A percentile compares a stretch with the other conserved stretches of the same genome.
Evolutionary conservation across 2,113 vertebrate species (phyloP).

Genomic region (Haliaeetus leucogaster): DNA sequence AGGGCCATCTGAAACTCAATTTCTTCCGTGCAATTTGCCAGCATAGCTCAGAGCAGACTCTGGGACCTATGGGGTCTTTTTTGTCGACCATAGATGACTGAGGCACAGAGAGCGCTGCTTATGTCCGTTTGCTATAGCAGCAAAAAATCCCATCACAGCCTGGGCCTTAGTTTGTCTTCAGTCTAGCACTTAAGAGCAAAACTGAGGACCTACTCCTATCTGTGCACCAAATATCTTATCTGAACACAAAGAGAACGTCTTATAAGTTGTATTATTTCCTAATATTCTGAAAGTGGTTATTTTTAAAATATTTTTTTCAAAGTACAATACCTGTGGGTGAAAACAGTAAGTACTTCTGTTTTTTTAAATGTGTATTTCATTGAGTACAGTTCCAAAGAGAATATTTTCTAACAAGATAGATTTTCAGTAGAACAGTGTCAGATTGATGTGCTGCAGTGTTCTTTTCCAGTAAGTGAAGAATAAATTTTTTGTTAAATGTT

Average conservation of each 20-base stretch:
- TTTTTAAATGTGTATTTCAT: neutral
- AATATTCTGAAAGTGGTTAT: neutral
- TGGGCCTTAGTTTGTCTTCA: neutral
- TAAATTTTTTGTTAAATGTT: neutral
- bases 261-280: rapidly evolving
- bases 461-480: neutral
- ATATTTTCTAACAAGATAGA: neutral
- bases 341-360: neutral
- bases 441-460: neutral
- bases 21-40: neutral
- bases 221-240: neutral
- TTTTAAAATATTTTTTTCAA: neutral
- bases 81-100: neutral
- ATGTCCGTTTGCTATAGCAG: neutral
- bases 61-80: neutral
- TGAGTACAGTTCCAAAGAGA: neutral
- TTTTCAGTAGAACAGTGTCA: neutral
- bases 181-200: neutral
- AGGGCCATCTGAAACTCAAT: neutral
- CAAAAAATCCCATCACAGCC: neutral
- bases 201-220: neutral
- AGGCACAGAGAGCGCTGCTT: neutral
- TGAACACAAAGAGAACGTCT: neutral
- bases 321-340: neutral
- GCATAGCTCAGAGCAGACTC: neutral